phyloP scores from a whole-genome alignment of 2,797 vertebrate genomes.

The Rhynchonycteris naso region DNA sequence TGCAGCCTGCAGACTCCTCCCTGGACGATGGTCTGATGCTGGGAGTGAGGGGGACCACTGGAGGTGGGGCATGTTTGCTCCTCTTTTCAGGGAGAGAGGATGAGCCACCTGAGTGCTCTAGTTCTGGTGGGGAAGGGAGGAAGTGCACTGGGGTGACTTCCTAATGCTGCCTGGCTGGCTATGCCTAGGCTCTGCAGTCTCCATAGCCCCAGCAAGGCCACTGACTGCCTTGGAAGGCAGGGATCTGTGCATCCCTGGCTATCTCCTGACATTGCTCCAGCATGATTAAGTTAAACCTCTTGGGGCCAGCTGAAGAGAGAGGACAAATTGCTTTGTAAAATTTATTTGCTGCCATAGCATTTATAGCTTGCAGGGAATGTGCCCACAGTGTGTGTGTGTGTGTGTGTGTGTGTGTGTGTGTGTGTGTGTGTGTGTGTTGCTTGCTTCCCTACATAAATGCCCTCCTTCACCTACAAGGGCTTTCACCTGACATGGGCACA shows the following conservation, averaged over 20 bases:
- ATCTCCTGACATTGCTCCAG: slow-evolving; percentile 13
- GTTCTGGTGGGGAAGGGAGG: not conserved
- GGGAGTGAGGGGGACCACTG: not conserved
- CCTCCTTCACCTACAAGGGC: rapidly evolving
- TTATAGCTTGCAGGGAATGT: not conserved
- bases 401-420: no score
- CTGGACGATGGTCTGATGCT: not conserved
- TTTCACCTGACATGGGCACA: no score
- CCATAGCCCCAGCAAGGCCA: not conserved
- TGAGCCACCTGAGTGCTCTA: not conserved
- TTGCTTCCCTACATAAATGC: rapidly evolving
- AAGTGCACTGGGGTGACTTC: not conserved
- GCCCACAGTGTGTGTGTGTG: not conserved
- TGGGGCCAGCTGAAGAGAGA: slow-evolving; percentile 37
- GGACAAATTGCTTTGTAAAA: slow-evolving; percentile 48
- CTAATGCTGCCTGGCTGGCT: not conserved
- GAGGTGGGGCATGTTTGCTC: no score
- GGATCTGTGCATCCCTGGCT: not conserved
- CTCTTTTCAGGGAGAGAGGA: not conserved
- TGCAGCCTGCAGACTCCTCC: not conserved
- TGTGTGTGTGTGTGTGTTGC: no score
- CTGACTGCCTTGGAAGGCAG: not conserved
- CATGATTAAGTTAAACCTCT: slow-evolving; percentile 58
- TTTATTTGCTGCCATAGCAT: slow-evolving; percentile 40
- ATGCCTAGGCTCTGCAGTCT: not conserved